Evolutionary conservation across 2,797 vertebrate species (phyloP).

Genomic region (Ctenopoma multispine): DNA sequence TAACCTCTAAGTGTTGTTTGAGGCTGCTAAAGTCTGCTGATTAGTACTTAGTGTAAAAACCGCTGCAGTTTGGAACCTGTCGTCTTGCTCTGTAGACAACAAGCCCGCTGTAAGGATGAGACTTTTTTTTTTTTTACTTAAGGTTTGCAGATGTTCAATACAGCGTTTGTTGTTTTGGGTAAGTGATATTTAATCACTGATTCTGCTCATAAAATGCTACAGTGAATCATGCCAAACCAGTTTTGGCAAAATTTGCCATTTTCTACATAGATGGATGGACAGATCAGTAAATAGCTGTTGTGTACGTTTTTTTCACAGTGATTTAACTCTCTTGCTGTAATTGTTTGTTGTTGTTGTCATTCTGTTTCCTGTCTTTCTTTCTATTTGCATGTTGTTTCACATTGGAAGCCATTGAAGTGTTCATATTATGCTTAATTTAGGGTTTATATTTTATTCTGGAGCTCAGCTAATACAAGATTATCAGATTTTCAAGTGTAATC

Average conservation of each 20-base stretch:
- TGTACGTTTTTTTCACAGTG: not conserved
- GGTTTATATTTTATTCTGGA: no score
- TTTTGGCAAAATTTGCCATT: slow-evolving; percentile 1
- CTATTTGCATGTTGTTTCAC: no score
- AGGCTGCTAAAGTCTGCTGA: not conserved
- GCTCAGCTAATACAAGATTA: no score
- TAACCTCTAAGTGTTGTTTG: not conserved
- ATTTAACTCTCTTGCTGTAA: not conserved
- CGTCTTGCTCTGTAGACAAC: not conserved
- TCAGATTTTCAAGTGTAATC: no score
- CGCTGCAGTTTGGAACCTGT: not conserved
- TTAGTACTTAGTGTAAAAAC: not conserved
- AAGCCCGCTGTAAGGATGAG: not conserved
- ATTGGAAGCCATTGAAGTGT: no score
- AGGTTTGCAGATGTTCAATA: not conserved
- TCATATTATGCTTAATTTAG: no score
- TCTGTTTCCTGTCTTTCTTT: not conserved
- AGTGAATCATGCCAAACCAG: slow-evolving; percentile 9
- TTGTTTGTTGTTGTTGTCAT: not conserved
- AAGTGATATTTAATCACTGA: slow-evolving; percentile 5
- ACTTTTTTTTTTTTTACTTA: not conserved
- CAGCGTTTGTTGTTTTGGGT: not conserved
- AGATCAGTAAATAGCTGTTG: not conserved
- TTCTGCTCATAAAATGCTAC: not conserved
- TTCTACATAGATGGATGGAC: not conserved